Conservation (phyloP, 2,797 vertebrate species). For the Alectoris magna region DNA sequence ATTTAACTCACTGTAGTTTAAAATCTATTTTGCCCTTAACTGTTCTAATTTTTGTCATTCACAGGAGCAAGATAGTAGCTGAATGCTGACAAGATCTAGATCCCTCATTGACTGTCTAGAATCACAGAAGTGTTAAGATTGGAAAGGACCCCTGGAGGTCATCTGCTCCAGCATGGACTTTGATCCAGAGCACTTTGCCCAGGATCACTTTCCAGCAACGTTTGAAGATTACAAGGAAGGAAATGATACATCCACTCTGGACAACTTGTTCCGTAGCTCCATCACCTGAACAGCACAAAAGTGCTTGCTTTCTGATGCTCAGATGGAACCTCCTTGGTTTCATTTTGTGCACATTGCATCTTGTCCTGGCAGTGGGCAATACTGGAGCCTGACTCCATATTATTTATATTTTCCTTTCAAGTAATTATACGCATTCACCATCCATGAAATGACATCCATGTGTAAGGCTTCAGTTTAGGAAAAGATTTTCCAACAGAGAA, state of each 20-base stretch:
- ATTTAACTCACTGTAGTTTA: not conserved
- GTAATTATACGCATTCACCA: not conserved
- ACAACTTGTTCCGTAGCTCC: not conserved
- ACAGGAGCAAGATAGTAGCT: not conserved
- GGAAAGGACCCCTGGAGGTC: not conserved
- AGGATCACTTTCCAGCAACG: not conserved
- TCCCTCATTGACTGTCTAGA: not conserved
- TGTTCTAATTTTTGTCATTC: not conserved
- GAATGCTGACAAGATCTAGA: not conserved
- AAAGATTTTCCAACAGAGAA: not conserved
- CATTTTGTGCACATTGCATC: not conserved
- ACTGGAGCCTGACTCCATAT: not conserved
- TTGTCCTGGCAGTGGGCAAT: not conserved
- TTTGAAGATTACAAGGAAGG: not conserved
- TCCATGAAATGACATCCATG: not conserved
- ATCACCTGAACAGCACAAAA: not conserved
- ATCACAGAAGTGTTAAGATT: not conserved
- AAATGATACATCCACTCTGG: not conserved
- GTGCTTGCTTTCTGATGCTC: not conserved
- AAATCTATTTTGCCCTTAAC: no score
- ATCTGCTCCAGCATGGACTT: not conserved
- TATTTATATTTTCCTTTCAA: not conserved
- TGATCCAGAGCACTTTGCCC: not conserved
- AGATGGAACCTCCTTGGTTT: not conserved
- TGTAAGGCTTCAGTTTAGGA: not conserved